Conservation (phyloP, 2,888 invertebrate species). For the Petrolisthes manimaculis region DNA sequence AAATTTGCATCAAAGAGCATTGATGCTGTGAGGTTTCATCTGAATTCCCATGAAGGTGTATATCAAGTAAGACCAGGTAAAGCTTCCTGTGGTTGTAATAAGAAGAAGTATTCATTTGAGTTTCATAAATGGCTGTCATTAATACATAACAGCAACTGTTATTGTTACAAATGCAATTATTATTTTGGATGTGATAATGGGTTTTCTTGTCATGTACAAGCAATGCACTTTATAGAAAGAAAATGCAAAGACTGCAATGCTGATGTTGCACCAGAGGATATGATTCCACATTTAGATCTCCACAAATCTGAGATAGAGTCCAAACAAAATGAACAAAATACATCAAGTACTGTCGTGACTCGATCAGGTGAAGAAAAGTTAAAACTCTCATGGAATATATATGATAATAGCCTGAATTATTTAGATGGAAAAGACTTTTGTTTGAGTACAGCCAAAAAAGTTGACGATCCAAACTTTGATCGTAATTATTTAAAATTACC, state of each 20-base stretch:
- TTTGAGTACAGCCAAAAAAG: slow-evolving; percentile 29
- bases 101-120: slow-evolving; percentile 41
- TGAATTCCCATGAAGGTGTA: slow-evolving; percentile 53
- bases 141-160: slow-evolving; percentile 37
- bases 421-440: slow-evolving; percentile 60
- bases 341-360: neutral
- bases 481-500: slow-evolving; percentile 56
- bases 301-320: slow-evolving; percentile 27
- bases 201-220: slow-evolving; percentile 40
- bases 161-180: slow-evolving; percentile 45
- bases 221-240: slow-evolving; percentile 41
- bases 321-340: neutral
- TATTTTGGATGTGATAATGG: slow-evolving; percentile 61
- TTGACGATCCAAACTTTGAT: slow-evolving; percentile 34
- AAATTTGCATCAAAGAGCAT: slow-evolving; percentile 46
- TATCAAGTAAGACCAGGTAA: slow-evolving; percentile 45
- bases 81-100: slow-evolving; percentile 41
- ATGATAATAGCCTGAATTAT: slow-evolving; percentile 58
- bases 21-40: slow-evolving; percentile 57
- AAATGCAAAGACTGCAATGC: slow-evolving; percentile 40
- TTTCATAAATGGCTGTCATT: slow-evolving; percentile 47
- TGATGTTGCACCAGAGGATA: neutral
- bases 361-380: slow-evolving; percentile 27
- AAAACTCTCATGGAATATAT: slow-evolving; percentile 56
- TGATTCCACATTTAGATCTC: slow-evolving; percentile 29